phyloP scores from a whole-genome alignment of 2,888 invertebrate genomes.

The Sylvicola cinctus region DNA sequence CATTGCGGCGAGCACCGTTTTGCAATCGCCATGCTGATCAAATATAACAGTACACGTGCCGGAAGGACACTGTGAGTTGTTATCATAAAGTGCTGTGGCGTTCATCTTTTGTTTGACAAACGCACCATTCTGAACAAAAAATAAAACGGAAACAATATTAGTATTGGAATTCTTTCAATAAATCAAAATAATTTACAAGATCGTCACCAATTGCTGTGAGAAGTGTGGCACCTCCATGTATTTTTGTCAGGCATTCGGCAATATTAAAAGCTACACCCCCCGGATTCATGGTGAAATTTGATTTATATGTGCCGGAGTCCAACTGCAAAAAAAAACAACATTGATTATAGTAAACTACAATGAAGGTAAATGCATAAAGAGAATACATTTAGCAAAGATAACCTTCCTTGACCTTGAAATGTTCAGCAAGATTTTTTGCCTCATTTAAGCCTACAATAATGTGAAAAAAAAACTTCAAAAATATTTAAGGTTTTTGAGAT shows the following conservation, averaged over 20 bases:
- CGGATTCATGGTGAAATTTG: constrained; percentile 38
- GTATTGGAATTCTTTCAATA: neutral
- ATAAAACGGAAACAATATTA: neutral
- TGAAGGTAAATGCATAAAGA: too few species aligned
- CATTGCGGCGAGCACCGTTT: constrained; percentile 70
- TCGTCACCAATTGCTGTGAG: constrained; percentile 65
- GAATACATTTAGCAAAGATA: too few species aligned
- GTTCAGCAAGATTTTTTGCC: too few species aligned
- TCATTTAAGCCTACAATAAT: too few species aligned
- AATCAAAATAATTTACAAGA: constrained; percentile 11
- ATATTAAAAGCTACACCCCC: constrained; percentile 91
- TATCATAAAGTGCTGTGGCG: constrained; percentile 13
- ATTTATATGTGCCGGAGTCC: constrained; percentile 59
- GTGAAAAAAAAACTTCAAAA: too few species aligned
- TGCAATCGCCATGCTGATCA: constrained; percentile 53
- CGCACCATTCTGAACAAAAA: constrained; percentile 18
- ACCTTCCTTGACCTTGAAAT: too few species aligned
- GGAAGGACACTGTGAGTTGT: constrained; percentile 25
- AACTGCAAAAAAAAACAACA: constrained; percentile 34
- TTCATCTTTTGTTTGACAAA: constrained; percentile 13
- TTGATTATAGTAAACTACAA: too few species aligned
- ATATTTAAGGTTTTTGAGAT: too few species aligned
- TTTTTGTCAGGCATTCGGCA: constrained; percentile 61
- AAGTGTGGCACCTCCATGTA: constrained; percentile 42
- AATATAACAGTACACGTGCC: constrained; percentile 60